Evolutionary conservation across 2,113 vertebrate species (phyloP).

Genomic region (Grammomys surdaster): DNA sequence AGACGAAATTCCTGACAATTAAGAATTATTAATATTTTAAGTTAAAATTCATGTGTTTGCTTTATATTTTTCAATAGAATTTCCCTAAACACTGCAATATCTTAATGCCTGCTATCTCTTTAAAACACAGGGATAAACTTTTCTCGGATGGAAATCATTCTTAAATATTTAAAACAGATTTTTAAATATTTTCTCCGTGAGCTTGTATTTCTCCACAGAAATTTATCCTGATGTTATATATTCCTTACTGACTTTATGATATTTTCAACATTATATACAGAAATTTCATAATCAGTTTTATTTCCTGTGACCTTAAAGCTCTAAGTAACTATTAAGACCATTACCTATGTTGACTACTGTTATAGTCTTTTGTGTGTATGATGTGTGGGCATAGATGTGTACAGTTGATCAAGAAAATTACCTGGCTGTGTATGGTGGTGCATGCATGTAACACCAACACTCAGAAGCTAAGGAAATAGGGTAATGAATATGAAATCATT

Average conservation of each 20-base stretch:
- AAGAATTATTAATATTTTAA: constrained; percentile 30
- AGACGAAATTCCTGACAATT: neutral
- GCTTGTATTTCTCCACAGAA: neutral
- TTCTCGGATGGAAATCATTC: constrained; percentile 7
- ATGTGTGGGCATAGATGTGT: neutral
- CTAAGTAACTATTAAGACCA: neutral
- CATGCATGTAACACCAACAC: neutral
- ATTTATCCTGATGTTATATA: constrained; percentile 19
- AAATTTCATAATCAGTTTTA: neutral
- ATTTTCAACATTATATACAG: neutral
- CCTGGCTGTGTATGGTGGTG: neutral
- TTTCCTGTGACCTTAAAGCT: neutral
- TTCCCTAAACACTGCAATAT: neutral
- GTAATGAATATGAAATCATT: neutral
- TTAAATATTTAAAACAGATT: constrained; percentile 5
- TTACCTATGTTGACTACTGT: neutral
- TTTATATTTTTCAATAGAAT: neutral
- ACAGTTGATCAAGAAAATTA: neutral
- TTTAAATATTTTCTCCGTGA: constrained; percentile 12
- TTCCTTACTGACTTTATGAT: neutral
- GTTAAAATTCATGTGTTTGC: constrained; percentile 42
- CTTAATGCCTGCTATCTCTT: neutral
- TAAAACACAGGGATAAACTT: neutral
- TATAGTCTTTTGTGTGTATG: neutral
- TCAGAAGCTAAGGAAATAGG: neutral